Base-by-base conservation (phyloP, 1,140 invertebrate genomes). In the Latrodectus geometricus region DNA sequence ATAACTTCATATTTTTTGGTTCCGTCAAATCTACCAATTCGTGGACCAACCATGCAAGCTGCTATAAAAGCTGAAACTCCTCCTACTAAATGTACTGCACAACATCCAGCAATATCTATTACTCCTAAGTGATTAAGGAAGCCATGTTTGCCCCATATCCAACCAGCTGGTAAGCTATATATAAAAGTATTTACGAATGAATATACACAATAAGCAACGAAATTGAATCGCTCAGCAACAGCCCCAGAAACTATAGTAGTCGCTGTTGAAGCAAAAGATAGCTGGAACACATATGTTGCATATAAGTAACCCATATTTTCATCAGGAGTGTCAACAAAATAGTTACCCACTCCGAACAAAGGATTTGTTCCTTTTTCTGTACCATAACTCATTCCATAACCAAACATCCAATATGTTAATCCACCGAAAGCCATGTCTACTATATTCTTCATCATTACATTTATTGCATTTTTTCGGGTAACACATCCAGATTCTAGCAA, bases 371-470 rank as follows among this genome's bases (percentile, higher is more conserved):
- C 91, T 0, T 92, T 89, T 66, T 93, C 48, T 23, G 74, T 92
- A 0, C 97, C 97, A 89, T 97, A 98, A 75, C 96, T 97, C 90
- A 98, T 93, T 0, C 95, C 96, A 91, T 96, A 99, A 0, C 97
- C 97, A 90, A 98, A 97, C 21, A 96, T 93, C 97, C 97, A 98
- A 91, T 98, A 99, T 0, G 96, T 97, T 8, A 97, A 90, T 76
- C 97, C 97, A 14, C 97, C 97, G 8, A 98, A 93, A 11, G 97
- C 95, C 78, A 98, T 96, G 88, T 98, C 97, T 0, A 96, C 95
- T 0, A 97, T 94, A 89, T 98, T 98, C 91, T 97, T 98, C 95
- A 98, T 96, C 96, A 98, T 97, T n/a, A 98, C 97, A 89, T 98
- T 97, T 0, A 97, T 96, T 93, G 98, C 97, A 89, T 98, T 98